Percentiles rank a stretch among this genome's conserved stretches.
These are phyloP conservation scores for Metacarcinus magister DNA, from an alignment of 2,888 invertebrate genomes.

Conservation along the genomic window DNA sequence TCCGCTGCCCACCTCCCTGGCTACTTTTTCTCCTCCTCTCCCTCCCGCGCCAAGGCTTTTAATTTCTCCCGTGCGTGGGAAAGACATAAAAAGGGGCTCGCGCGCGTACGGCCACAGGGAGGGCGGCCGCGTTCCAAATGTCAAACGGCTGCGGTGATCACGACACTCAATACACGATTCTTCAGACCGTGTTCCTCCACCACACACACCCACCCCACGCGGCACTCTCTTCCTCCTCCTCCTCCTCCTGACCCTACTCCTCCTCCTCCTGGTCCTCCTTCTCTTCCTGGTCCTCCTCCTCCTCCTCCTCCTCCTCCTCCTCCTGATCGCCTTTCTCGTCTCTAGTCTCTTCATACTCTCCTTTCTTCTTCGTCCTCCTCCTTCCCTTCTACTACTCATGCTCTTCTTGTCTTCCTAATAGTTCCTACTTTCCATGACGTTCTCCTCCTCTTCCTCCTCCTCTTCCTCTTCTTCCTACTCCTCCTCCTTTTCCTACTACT, in stretches of 20 bases:
- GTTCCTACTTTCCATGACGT: too few relatives aligned
- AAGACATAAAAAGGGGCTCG: conserved; percentile 35
- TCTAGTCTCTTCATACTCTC: background rate
- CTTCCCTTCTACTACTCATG: background rate
- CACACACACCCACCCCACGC: too few relatives aligned
- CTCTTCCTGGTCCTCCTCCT: background rate
- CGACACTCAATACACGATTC: background rate
- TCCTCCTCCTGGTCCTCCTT: background rate
- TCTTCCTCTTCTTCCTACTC: background rate
- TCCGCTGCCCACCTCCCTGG: background rate
- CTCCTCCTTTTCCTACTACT: background rate
- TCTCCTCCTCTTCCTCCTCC: too few relatives aligned
- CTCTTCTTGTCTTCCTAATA: too few relatives aligned
- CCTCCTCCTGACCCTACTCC: background rate
- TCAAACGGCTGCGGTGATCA: conserved; percentile 28
- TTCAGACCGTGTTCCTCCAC: too few relatives aligned
- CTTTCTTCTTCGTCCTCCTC: background rate
- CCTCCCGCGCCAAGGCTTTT: conserved; percentile 54
- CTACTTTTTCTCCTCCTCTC: conserved; percentile 46
- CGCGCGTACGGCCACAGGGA: conserved; percentile 33
- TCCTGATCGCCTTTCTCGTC: background rate
- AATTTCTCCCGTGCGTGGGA: conserved; percentile 64
- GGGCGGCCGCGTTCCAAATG: conserved; percentile 29
- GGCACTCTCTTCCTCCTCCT: background rate
- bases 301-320: background rate